A percentile compares a stretch with the other conserved stretches of the same genome.
phyloP scores from a whole-genome alignment of 1,140 invertebrate species.

The Pinna nobilis region DNA sequence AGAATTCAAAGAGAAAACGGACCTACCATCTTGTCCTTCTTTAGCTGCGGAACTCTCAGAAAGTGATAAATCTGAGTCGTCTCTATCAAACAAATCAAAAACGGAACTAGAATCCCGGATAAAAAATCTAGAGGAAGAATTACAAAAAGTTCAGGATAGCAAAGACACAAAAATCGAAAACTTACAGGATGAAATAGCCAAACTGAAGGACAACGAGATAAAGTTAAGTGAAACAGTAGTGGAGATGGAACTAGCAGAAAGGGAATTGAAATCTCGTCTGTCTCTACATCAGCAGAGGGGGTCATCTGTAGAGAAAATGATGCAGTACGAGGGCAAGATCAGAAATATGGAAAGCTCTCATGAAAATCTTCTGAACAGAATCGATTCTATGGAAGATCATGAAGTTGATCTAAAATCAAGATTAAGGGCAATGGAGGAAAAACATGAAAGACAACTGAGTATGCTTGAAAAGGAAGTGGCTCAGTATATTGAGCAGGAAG shows the following conservation, averaged over 20 bases:
- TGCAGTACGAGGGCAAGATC: constrained; percentile 60
- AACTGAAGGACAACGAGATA: constrained; percentile 60
- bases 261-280: constrained; percentile 48
- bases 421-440: constrained; percentile 58
- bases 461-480: constrained; percentile 52
- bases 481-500: constrained; percentile 48
- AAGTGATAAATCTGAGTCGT: constrained; percentile 36
- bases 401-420: constrained; percentile 60
- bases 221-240: constrained; percentile 64
- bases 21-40: constrained; percentile 46
- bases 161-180: constrained; percentile 62
- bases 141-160: constrained; percentile 55
- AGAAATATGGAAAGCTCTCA: constrained; percentile 60
- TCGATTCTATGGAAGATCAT: constrained; percentile 63
- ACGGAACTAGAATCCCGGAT: constrained; percentile 25
- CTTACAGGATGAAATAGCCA: constrained; percentile 60
- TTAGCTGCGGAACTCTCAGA: constrained; percentile 57
- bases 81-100: constrained; percentile 9
- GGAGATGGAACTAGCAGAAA: constrained; percentile 60
- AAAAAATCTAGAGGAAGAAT: constrained; percentile 53
- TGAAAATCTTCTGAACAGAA: constrained; percentile 58
- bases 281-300: constrained; percentile 14
- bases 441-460: constrained; percentile 54
- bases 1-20: constrained; percentile 55
- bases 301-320: constrained; percentile 55